A percentile compares a stretch with the other conserved stretches of the same genome.
phyloP scores from a whole-genome alignment of 2,888 invertebrate genomes.

The Seira musarum region DNA sequence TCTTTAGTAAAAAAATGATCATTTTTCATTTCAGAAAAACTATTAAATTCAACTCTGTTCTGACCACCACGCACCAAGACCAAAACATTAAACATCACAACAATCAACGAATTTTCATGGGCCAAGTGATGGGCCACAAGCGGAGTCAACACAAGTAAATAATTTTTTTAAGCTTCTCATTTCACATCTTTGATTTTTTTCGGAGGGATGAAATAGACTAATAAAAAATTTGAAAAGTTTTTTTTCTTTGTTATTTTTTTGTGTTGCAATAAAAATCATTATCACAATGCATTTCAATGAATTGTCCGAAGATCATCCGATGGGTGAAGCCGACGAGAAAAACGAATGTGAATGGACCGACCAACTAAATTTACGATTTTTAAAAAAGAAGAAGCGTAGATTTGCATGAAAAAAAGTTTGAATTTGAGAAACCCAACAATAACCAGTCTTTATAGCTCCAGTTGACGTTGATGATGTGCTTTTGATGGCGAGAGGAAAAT shows the following conservation, averaged over 20 bases:
- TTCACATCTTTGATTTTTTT: slow-evolving; percentile 10
- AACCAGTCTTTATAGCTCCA: not conserved
- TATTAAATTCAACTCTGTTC: slow-evolving; percentile 40
- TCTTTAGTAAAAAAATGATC: slow-evolving; percentile 31
- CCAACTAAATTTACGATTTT: slow-evolving; percentile 26
- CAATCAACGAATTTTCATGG: not conserved
- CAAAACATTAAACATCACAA: slow-evolving; percentile 5
- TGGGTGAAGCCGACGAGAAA: not conserved
- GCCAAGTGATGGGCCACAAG: slow-evolving; percentile 13
- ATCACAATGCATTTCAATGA: slow-evolving; percentile 25
- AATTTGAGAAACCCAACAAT: not conserved
- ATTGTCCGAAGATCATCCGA: not conserved
- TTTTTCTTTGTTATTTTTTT: not conserved
- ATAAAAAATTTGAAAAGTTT: not conserved
- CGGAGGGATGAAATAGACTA: too few relatives aligned
- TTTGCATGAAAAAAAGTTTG: not conserved
- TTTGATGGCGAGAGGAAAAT: slow-evolving; percentile 21
- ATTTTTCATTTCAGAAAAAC: slow-evolving; percentile 35
- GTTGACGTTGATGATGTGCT: slow-evolving; percentile 26
- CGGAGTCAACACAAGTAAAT: slow-evolving; percentile 16
- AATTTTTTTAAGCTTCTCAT: not conserved
- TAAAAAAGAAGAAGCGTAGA: slow-evolving; percentile 8
- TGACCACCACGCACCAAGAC: slow-evolving; percentile 20
- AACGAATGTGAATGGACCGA: not conserved
- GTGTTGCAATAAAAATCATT: slow-evolving; percentile 17